Evolutionary conservation across 1,140 invertebrate genomes (phyloP).

Genomic region (Grapholita molesta): DNA sequence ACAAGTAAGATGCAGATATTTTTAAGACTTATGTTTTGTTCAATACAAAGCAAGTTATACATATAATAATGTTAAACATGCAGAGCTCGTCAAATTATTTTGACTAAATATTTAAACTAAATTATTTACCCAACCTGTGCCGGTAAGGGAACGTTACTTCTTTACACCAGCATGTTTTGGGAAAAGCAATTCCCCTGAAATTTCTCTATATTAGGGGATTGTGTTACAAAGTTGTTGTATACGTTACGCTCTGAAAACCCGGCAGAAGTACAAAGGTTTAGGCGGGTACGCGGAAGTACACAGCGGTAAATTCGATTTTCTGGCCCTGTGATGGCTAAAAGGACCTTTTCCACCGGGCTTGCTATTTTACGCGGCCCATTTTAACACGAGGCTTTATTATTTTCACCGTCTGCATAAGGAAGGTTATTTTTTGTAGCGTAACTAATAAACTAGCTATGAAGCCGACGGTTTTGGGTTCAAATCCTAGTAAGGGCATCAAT

Average conservation of each 20-base stretch:
- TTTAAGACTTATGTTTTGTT: no score
- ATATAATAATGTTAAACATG: no score
- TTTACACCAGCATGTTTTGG: background rate
- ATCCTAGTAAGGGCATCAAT: no score
- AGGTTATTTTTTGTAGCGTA: no score
- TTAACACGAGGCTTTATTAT: background rate
- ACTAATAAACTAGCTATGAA: no score
- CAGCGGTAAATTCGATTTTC: constrained; percentile 75
- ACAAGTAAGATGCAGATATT: no score
- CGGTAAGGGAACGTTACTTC: background rate
- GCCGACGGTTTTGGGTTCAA: no score
- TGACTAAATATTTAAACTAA: no score
- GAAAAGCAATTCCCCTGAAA: background rate
- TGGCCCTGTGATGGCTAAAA: constrained; percentile 39
- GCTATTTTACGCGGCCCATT: background rate
- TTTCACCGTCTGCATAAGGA: constrained; percentile 41
- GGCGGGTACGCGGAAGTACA: constrained; percentile 39
- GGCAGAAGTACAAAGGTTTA: constrained; percentile 49
- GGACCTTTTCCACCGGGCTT: background rate
- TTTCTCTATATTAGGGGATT: constrained; percentile 18
- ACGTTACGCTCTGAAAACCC: constrained; percentile 61
- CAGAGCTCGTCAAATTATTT: no score
- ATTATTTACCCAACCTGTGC: background rate
- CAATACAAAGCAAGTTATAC: no score
- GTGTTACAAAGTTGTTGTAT: constrained; percentile 47